phyloP scores from a whole-genome alignment of 2,797 vertebrate genomes.

The Rhinella marina region DNA sequence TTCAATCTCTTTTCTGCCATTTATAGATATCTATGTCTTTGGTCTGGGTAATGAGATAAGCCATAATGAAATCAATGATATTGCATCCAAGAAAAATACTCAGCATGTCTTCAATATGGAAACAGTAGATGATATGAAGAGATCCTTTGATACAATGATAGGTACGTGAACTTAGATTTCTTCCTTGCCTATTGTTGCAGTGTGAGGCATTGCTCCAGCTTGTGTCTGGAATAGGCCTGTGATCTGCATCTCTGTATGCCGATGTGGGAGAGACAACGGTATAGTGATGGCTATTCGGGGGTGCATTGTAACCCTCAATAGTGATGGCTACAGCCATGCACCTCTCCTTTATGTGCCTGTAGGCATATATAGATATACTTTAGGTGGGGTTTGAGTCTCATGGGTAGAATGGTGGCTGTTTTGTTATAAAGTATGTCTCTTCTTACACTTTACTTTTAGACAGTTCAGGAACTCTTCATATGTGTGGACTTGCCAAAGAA shows the following conservation, averaged over 20 bases:
- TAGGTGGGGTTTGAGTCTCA: not conserved
- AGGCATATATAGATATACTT: too few relatives aligned
- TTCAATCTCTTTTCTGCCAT: not conserved
- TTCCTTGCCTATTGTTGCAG: not conserved
- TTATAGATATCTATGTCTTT: constrained; percentile 36
- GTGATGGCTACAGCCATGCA: too few relatives aligned
- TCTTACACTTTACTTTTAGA: constrained; percentile 10
- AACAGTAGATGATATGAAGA: constrained; percentile 9
- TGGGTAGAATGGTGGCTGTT: not conserved
- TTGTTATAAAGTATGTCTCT: not conserved
- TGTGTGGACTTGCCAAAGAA: constrained; percentile 41
- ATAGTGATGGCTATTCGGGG: not conserved
- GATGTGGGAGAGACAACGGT: not conserved
- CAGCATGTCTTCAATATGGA: constrained; percentile 12
- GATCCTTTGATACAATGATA: constrained; percentile 32
- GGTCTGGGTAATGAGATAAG: constrained; percentile 20
- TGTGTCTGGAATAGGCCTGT: not conserved
- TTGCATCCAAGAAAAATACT: constrained; percentile 47
- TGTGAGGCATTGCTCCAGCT: not conserved
- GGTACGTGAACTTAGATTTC: not conserved
- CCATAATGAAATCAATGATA: constrained; percentile 27
- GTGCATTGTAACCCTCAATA: not conserved
- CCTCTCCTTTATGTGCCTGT: too few relatives aligned
- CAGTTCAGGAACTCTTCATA: constrained; percentile 9
- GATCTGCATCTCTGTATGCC: not conserved